phyloP scores from a whole-genome alignment of 2,797 vertebrate genomes.

The Siniperca obscura region DNA sequence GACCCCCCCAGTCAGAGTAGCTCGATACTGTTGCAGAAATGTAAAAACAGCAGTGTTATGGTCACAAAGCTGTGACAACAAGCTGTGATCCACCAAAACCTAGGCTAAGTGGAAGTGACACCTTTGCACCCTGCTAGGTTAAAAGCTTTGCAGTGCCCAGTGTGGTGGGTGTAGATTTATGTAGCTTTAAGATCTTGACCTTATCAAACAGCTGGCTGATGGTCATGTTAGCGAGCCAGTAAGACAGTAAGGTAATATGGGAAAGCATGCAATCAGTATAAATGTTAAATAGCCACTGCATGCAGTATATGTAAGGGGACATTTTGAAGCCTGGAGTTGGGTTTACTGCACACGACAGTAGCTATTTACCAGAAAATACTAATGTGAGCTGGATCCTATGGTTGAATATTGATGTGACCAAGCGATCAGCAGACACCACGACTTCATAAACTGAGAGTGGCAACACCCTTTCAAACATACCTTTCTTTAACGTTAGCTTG shows the following conservation, averaged over 20 bases:
- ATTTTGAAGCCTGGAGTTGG: too few species aligned
- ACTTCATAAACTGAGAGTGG: neutral
- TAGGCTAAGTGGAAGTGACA: neutral
- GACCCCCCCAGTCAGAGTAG: conserved; percentile 24
- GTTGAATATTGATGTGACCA: neutral
- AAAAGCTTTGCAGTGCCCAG: neutral
- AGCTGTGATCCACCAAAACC: neutral
- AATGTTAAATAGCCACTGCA: neutral
- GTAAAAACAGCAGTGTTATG: conserved; percentile 1
- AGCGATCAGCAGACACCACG: neutral
- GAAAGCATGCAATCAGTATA: neutral
- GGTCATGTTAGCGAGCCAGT: neutral
- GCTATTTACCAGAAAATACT: neutral
- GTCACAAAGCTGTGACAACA: conserved; percentile 4
- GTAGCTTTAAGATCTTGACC: conserved; percentile 8
- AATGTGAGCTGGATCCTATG: neutral
- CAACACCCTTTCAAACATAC: neutral
- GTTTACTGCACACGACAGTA: neutral
- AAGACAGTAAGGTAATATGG: neutral
- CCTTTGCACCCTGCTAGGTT: neutral
- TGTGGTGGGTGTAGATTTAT: neutral
- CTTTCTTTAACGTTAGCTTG: neutral
- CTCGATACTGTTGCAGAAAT: conserved; percentile 1
- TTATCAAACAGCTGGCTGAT: neutral
- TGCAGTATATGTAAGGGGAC: neutral